phyloP scores from a whole-genome alignment of 2,888 invertebrate genomes.

The Apotomis turbidana region DNA sequence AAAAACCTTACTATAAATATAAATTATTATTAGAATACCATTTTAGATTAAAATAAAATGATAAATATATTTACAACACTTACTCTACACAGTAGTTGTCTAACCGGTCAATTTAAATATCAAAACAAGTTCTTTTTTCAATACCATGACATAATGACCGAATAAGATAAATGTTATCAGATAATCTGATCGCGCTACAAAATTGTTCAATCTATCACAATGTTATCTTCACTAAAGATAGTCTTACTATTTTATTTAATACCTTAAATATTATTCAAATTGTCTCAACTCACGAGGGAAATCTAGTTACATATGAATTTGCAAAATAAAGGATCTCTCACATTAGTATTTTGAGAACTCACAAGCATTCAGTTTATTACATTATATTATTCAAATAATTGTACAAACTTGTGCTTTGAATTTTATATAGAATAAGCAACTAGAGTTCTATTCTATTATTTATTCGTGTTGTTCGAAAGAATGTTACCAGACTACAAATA shows the following conservation, averaged over 20 bases:
- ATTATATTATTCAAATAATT: background rate
- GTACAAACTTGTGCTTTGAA: background rate
- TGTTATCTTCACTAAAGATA: slow-evolving; percentile 14
- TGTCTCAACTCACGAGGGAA: slow-evolving; percentile 31
- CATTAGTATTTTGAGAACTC: slow-evolving; percentile 5
- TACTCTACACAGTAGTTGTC: slow-evolving; percentile 6
- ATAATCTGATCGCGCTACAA: slow-evolving; percentile 25
- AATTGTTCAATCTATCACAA: slow-evolving; percentile 14
- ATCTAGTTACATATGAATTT: slow-evolving; percentile 14
- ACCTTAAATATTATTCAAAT: slow-evolving; percentile 14
- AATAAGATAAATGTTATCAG: slow-evolving; percentile 21
- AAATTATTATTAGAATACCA: too few species aligned
- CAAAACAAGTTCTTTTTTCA: slow-evolving; percentile 6
- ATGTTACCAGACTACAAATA: background rate
- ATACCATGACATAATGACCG: slow-evolving; percentile 20
- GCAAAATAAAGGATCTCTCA: slow-evolving; percentile 1
- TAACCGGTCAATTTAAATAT: slow-evolving; percentile 7
- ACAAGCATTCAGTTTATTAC: background rate
- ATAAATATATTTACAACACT: slow-evolving; percentile 17
- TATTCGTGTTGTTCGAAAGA: background rate
- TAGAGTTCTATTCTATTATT: background rate
- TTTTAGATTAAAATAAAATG: background rate
- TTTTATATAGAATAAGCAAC: background rate
- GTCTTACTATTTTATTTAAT: slow-evolving; percentile 9
- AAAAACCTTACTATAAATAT: too few species aligned